Evolutionary conservation across 2,888 invertebrate species (phyloP).

Genomic region (Cistogaster globosa): DNA sequence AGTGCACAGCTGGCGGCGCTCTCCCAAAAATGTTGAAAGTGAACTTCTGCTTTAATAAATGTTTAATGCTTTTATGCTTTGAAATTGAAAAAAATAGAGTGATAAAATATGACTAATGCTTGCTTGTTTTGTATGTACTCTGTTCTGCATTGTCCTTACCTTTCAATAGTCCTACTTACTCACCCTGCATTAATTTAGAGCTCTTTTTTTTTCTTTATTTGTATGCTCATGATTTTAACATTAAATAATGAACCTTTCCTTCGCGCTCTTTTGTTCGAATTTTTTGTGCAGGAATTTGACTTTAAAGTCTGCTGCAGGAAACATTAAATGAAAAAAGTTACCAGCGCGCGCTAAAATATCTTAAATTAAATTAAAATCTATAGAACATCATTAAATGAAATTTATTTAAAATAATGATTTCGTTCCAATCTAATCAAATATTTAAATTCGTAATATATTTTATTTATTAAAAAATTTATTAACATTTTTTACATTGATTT

Average conservation of each 20-base stretch:
- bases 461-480: too few species aligned
- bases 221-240: constrained; percentile 22
- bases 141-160: constrained; percentile 2
- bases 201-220: background rate
- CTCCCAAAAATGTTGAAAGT: constrained; percentile 52
- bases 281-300: background rate
- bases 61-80: constrained; percentile 37
- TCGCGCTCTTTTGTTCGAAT: background rate
- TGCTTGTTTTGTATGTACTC: background rate
- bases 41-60: background rate
- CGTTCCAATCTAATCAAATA: too few species aligned
- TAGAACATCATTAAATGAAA: too few species aligned
- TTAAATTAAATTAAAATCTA: too few species aligned
- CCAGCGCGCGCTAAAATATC: background rate
- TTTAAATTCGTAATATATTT: too few species aligned
- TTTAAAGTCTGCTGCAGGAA: background rate
- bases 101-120: constrained; percentile 27
- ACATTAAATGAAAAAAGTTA: background rate
- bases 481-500: too few species aligned
- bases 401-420: too few species aligned
- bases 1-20: constrained; percentile 65
- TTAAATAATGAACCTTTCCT: background rate
- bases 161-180: constrained; percentile 6
- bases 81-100: constrained; percentile 4
- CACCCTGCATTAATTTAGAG: constrained; percentile 6